Percentiles rank a stretch among this genome's conserved stretches.
These are phyloP conservation scores for Chrysolina americana DNA, from an alignment of 2,888 invertebrate genomes.

Conservation along the genomic window DNA sequence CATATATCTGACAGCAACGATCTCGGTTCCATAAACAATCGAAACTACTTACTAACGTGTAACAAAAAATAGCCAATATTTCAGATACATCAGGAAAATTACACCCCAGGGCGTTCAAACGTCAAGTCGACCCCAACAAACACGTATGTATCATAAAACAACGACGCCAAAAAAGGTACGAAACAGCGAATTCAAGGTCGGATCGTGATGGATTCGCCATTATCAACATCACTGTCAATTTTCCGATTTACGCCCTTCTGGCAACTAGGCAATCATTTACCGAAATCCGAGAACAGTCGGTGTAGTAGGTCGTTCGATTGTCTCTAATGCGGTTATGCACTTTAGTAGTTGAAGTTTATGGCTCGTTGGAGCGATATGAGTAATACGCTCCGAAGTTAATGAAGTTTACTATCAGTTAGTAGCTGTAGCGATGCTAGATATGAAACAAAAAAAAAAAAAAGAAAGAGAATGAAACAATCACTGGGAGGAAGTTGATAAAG, in stretches of 20 bases:
- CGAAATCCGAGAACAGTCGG: neutral
- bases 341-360: conserved; percentile 35
- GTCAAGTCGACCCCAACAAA: conserved; percentile 1
- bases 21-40: neutral
- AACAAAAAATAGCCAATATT: conserved; percentile 17
- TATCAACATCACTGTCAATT: conserved; percentile 39
- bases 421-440: neutral
- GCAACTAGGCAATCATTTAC: conserved; percentile 11
- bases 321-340: conserved; percentile 35
- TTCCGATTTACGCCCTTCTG: conserved; percentile 33
- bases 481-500: too few species aligned
- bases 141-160: conserved; percentile 16
- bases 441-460: too few species aligned
- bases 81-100: conserved; percentile 9
- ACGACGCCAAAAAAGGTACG: conserved; percentile 2
- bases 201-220: conserved; percentile 37
- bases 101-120: conserved; percentile 21
- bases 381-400: conserved; percentile 8
- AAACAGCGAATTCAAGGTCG: neutral
- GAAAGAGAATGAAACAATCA: too few species aligned
- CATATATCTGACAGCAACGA: too few species aligned
- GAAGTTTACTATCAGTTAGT: conserved; percentile 6
- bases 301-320: conserved; percentile 14
- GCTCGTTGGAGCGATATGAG: conserved; percentile 25
- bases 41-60: neutral